Evolutionary conservation across 1,140 invertebrate genomes (phyloP), one percentile per base, ranked within the genome.

Genomic region (Rhynchophorus ferrugineus): DNA sequence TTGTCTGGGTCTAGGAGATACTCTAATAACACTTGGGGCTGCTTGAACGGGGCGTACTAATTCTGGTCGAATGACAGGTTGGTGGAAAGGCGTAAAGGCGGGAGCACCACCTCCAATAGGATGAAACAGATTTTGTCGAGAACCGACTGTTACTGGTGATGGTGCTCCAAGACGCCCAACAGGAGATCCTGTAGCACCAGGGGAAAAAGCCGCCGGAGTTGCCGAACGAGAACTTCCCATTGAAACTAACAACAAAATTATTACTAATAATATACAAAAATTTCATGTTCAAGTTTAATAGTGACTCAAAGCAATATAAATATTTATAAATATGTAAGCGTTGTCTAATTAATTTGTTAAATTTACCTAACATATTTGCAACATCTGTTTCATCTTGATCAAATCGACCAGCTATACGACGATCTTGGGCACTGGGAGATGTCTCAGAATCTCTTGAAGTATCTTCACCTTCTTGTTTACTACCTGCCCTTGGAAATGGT

Each of bases 311-410:
- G n/a, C n/a, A n/a, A n/a, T n/a, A n/a, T n/a, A n/a, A n/a, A n/a
- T n/a, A n/a, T n/a, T n/a, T n/a, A n/a, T n/a, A n/a, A n/a, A n/a
- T n/a, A n/a, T n/a, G n/a, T n/a, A n/a, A n/a, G n/a, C n/a, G n/a
- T n/a, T n/a, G n/a, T n/a, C n/a, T n/a, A n/a, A n/a, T n/a, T n/a
- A n/a, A n/a, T n/a, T n/a, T n/a, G n/a, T n/a, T n/a, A n/a, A n/a
- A 49, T 66, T 69, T 75, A 91, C 87, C 86, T 41, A 97, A 76
- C 88, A 96, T 93, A 71, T 93, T 95, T 29, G 93, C 95, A 50
- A 91, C 94, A 75, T 98, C 93, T 5, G 89, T 95, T 75, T 95
- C 93, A 66, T 95, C 92, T 62, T 87, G 84, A 72, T 93, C 89
- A 73, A 89, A 91, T 49, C 84, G 73, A 14, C 87, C 84, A 16